phyloP scores from a whole-genome alignment of 2,888 invertebrate genomes.

The Argyra leucocephala region DNA sequence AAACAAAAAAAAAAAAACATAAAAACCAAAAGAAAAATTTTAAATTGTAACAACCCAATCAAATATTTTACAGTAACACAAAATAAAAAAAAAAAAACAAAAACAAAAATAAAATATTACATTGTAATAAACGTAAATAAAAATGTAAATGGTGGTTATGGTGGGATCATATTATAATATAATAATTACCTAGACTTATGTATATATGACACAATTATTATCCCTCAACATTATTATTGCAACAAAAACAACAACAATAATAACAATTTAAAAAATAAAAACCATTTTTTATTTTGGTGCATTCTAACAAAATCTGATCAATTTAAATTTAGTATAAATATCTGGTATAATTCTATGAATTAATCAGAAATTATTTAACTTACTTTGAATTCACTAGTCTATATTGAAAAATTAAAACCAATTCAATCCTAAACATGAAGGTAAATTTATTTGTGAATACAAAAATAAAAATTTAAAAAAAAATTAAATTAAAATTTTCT shows the following conservation, averaged over 20 bases:
- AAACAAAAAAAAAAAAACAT: too few species aligned
- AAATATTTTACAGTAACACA: neutral
- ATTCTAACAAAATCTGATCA: too few species aligned
- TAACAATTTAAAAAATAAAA: neutral
- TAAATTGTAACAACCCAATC: neutral
- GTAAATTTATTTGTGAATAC: neutral
- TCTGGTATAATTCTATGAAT: neutral
- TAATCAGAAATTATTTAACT: neutral
- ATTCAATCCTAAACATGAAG: neutral
- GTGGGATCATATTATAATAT: slow-evolving; percentile 1
- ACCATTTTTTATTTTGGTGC: neutral
- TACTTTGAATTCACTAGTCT: neutral
- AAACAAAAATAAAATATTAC: neutral
- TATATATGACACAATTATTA: neutral
- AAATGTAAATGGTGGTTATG: neutral
- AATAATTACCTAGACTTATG: neutral
- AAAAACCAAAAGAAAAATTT: too few species aligned
- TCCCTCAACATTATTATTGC: neutral
- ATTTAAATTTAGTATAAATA: neutral
- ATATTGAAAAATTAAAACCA: neutral
- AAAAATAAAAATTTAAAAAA: too few species aligned
- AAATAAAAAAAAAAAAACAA: neutral
- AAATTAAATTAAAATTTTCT: too few species aligned
- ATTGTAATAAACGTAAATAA: neutral
- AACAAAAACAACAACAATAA: too few species aligned